These are phyloP conservation scores for Prionailurus viverrinus DNA, from an alignment of 2,113 vertebrate genomes.

Conservation along the genomic window DNA sequence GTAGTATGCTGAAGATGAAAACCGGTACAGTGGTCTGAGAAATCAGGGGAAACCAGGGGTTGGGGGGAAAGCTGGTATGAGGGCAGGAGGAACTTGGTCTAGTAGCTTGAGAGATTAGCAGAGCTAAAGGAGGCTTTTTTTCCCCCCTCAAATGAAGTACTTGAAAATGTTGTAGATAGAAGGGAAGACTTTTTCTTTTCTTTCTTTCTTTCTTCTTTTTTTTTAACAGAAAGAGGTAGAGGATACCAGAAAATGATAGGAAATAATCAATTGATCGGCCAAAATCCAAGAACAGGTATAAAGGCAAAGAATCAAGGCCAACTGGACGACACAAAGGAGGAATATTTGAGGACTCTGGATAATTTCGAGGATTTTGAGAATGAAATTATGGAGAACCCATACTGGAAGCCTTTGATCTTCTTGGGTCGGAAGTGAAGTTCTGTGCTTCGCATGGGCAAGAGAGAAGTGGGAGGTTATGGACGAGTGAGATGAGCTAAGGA, in stretches of 20 bases:
- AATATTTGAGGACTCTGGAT: background rate
- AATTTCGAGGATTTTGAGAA: background rate
- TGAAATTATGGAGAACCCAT: background rate
- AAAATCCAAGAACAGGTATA: conserved; percentile 32
- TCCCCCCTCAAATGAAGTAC: background rate
- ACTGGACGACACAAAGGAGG: background rate
- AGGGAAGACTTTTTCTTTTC: background rate
- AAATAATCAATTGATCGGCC: background rate
- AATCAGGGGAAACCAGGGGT: background rate
- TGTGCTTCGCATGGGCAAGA: background rate
- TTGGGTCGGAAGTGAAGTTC: background rate
- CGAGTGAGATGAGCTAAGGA: background rate
- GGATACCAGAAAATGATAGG: background rate
- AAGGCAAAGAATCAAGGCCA: background rate
- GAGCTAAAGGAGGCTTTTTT: background rate
- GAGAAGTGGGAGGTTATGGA: background rate
- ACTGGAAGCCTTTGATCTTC: background rate
- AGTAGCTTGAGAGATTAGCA: background rate
- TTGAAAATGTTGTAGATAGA: background rate
- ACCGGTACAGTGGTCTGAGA: background rate
- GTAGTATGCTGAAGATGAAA: background rate
- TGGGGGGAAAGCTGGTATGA: background rate
- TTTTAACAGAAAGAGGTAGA: background rate
- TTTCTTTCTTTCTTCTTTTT: background rate
- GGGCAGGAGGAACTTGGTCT: too few species aligned